Base-by-base conservation (phyloP, 2,888 invertebrate genomes). In the Lithophane leautieri region DNA sequence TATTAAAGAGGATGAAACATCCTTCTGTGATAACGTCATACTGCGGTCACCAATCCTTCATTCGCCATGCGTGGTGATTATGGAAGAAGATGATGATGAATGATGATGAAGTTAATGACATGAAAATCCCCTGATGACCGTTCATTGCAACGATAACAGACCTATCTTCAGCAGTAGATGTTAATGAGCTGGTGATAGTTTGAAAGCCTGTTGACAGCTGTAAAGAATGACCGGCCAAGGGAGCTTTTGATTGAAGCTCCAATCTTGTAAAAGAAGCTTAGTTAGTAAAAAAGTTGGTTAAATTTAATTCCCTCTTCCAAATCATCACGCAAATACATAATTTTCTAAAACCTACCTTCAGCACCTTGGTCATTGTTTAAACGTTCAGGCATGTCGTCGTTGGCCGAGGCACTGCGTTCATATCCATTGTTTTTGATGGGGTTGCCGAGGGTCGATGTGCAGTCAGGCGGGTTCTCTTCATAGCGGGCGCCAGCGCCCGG, bases 351-450 rank as follows among this genome's bases (percentile, higher is more conserved):
- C 88, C 81, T 85, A 97, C 97, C 97, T 96, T 97, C 97, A 89
- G 97, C 97, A 86, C 96, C 96, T 90, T 97, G 96, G 85, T 97
- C 96, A 86, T 94, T 95, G 83, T 94, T 91, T 91, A 93, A 94
- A 93, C 93, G 97, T 93, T 94, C 97, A 82, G 94, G 93, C 90
- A 94, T 94, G 70, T 96, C 96, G 79, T 96, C 96, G 77, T 94
- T 95, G 76, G 91, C 94, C 61, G 95, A 93, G 68, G 94, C 94
- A 90, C 94, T 94, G 88, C 96, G 94, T 89, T 96, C 97, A 83
- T 96, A 94, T 93, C 97, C 94, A 92, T 97, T 93, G 94, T 97
- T 95, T 95, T 97, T 94, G 87, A 94, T 91, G 2, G 95, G 94
- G 92, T 95, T 95, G 89, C 93, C 89, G 91, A 96, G 93, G 88